phyloP scores from a whole-genome alignment of 2,113 vertebrate species.

The Gyps fulvus region DNA sequence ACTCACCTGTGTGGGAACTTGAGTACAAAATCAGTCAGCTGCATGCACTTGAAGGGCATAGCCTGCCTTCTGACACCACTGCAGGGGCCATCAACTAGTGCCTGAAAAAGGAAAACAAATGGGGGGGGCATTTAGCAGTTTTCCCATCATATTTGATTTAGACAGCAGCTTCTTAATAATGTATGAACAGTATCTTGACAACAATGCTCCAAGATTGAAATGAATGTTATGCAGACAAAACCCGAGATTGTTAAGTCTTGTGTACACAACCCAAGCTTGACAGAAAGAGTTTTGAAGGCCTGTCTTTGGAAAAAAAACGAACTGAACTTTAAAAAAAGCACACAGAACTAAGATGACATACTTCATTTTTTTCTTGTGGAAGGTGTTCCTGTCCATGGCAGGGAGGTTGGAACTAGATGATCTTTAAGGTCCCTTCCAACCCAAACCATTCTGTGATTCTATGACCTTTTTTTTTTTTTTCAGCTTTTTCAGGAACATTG shows the following conservation, averaged over 20 bases:
- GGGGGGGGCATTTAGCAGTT: accelerated
- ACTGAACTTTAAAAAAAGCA: neutral
- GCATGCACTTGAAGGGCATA: constrained; percentile 92
- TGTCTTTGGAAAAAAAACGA: neutral
- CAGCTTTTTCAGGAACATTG: neutral
- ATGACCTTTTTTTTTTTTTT: no score
- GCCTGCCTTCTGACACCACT: constrained; percentile 89
- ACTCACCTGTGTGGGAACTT: constrained; percentile 91
- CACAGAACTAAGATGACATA: neutral
- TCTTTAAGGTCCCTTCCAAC: no score
- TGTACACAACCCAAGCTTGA: neutral
- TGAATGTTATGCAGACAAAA: accelerated
- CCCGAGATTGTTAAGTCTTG: accelerated
- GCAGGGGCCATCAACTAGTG: constrained; percentile 92
- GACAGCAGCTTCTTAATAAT: neutral
- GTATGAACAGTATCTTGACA: neutral
- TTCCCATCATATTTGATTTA: neutral
- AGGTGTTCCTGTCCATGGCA: no score
- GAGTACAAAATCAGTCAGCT: constrained; percentile 90
- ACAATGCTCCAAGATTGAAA: neutral
- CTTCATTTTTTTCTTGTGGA: neutral
- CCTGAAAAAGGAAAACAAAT: constrained; percentile 62
- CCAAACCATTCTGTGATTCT: no score
- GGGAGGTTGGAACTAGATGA: no score
- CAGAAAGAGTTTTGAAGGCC: neutral